phyloP scores from a whole-genome alignment of 2,797 vertebrate species.

The Novumbra hubbsi region DNA sequence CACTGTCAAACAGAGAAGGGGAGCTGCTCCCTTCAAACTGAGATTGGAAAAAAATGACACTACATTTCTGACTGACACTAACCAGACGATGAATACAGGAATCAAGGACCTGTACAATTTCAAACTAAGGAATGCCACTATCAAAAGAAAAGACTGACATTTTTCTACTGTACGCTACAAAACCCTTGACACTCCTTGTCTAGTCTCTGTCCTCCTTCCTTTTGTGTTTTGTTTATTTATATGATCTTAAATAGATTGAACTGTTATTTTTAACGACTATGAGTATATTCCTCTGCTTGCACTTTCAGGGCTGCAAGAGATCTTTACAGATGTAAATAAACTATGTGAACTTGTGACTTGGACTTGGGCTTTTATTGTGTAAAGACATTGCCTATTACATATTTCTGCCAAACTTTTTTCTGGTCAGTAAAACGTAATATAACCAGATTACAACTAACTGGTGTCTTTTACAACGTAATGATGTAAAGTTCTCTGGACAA shows the following conservation, averaged over 20 bases:
- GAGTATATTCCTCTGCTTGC: conserved; percentile 54
- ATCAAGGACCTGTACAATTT: conserved; percentile 23
- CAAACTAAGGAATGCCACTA: conserved; percentile 23
- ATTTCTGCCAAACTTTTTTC: neutral
- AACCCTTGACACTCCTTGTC: neutral
- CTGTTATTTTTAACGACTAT: conserved; percentile 60
- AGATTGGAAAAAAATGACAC: conserved; percentile 24
- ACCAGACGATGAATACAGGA: conserved; percentile 27
- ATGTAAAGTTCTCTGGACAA: neutral
- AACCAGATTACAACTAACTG: neutral
- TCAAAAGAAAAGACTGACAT: conserved; percentile 27
- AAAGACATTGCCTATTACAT: neutral
- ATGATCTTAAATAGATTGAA: conserved; percentile 48
- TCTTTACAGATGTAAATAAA: conserved; percentile 66
- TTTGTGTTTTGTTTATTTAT: conserved; percentile 47
- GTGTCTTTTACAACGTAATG: neutral
- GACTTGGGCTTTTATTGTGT: conserved; percentile 9
- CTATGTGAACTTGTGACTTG: conserved; percentile 45
- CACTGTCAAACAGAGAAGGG: conserved; percentile 18
- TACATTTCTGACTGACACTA: conserved; percentile 15
- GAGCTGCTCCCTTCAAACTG: conserved; percentile 14
- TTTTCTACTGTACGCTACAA: conserved; percentile 25
- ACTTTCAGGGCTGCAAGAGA: conserved; percentile 49
- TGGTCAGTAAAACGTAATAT: neutral
- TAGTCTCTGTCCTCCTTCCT: neutral